Percentiles rank a stretch among this genome's conserved stretches.
phyloP scores from a whole-genome alignment of 2,888 invertebrate genomes.

The Euplexia lucipara region DNA sequence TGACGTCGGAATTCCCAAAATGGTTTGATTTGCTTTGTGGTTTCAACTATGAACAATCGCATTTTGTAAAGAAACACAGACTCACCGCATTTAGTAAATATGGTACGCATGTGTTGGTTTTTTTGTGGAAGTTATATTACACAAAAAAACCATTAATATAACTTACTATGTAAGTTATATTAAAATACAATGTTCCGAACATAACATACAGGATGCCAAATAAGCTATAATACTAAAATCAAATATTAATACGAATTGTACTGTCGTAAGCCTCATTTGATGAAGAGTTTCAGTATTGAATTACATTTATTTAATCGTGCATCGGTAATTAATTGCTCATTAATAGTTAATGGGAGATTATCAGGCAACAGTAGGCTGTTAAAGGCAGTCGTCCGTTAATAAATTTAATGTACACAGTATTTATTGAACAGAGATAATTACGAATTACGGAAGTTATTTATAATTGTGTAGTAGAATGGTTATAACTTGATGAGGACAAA shows the following conservation, averaged over 20 bases:
- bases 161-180: not conserved
- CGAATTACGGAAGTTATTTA: too few species aligned
- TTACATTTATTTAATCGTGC: constrained; percentile 30
- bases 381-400: constrained; percentile 24
- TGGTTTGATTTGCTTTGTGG: too few species aligned
- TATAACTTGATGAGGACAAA: too few species aligned
- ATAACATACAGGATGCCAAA: constrained; percentile 6
- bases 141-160: too few species aligned
- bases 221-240: not conserved
- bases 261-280: constrained; percentile 5
- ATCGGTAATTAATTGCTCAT: constrained; percentile 31
- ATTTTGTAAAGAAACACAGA: too few species aligned
- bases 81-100: too few species aligned
- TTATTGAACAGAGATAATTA: constrained; percentile 19
- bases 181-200: constrained; percentile 7
- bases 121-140: too few species aligned
- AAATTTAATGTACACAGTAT: constrained; percentile 17
- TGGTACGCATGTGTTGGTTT: too few species aligned
- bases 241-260: constrained; percentile 14
- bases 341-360: constrained; percentile 36
- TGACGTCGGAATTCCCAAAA: too few species aligned
- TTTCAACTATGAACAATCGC: too few species aligned
- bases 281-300: constrained; percentile 23
- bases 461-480: too few species aligned
- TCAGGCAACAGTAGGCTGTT: constrained; percentile 27